Evolutionary conservation across 1,140 invertebrate species (phyloP), one percentile per base, ranked within the genome.

Genomic region (Drosophila nigromelanica): DNA sequence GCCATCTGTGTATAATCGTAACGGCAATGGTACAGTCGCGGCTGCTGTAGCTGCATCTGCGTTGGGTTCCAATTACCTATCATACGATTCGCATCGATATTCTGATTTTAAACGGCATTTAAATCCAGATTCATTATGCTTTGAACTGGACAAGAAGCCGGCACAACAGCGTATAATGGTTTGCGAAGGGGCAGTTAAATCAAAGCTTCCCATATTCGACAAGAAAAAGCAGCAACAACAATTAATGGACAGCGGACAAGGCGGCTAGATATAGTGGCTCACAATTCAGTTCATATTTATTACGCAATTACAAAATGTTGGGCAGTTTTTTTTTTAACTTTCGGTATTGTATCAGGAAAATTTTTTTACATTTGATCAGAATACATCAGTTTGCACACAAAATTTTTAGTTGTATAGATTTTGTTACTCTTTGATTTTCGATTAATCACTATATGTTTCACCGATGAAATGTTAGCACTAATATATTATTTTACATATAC

Each of bases 191-290:
- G 96, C 96, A 12, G 96, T 97, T 33, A 93, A 94, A 76, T 97
- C 96, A 45, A 97, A 97, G 92, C 93, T 97, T 77, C 95, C 95
- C 43, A 94, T 97, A n/a, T 97, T 97, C 90, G 96, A 97, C 91
- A 96, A 96, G 83, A 96, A 96, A 92, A 94, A 93, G 73, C 86
- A 75, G 24, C 73, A 66, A 27, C 61, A 64, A 35, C 66, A 70
- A 61, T 37, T 64, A 71, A 67, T 58, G 51, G 56, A 58, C 48
- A 78, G 24, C 40, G 56, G 66, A 10, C 74, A 75, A 50, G 74
- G 70, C 55, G 78, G 83, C 27, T 89, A 89, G 47, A 24, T 30
- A 37, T 63, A 48, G 40, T 40, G 55, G 50, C 33, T 39, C 40
- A 15, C 18, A 27, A n/a, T 52, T 56, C 15, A 42, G 27, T 59